Base-by-base conservation (phyloP, 1,140 invertebrate genomes). In the Belonocnema kinseyi region DNA sequence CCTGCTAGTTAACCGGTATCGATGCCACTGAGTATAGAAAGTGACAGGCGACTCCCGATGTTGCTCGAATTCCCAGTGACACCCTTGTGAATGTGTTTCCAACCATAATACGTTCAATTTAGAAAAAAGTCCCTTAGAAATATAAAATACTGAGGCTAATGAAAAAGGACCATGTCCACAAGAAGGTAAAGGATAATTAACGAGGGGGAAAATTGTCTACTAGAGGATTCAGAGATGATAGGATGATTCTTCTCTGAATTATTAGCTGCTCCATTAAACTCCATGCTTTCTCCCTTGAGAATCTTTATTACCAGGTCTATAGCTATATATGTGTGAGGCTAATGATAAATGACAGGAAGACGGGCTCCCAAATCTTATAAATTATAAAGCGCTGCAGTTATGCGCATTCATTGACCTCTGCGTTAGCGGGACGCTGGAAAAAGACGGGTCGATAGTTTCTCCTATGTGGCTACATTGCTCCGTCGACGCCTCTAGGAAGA, bases 391-490 rank as follows among this genome's bases (percentile, higher is more conserved):
- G 77, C 79, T 79, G 53, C 78, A 73, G 61, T 80, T 76, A 78
- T 77, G 80, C 56, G 52, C 77, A 80, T 83, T 78, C 78, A 83
- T 83, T 81, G 82, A 79, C 74, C 77, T 78, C 77, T 79, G 80
- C 74, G 73, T 61, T 83, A 71, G 71, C 72, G 40, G 58, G 72
- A 72, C 70, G 58, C 78, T 52, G 79, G 56, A 74, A 79, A 76
- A 79, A 33, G 54, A 40, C 72, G 73, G 75, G 79, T 83, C 82
- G 79, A 83, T 80, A 80, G 74, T 79, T 76, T 46, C 75, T 78
- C 71, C 16, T 66, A 33, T 40, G 13, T 54, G n/a, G n/a, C 53
- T 10, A 40, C 26, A 66, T 40, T 40, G 0, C 13, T 66, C 26
- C 21, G 16, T 26, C 33, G 21, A 54, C 11, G 21, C 26, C 40